Base-by-base conservation (phyloP, 2,797 vertebrate genomes). In the Sebastes melanostomus region DNA sequence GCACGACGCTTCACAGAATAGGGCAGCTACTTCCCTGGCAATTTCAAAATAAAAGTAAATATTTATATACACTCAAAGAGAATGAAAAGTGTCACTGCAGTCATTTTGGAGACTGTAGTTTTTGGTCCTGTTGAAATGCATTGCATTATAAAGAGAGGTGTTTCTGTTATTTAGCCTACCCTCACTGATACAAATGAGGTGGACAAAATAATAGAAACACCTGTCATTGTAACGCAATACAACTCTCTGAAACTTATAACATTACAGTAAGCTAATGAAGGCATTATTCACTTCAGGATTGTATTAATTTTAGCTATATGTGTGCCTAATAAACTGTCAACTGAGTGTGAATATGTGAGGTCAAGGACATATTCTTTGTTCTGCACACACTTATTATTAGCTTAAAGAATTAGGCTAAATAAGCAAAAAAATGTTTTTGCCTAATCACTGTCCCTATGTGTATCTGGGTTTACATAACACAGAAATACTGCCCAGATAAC, bases 21-120 rank as follows among this genome's bases (percentile, higher is more conserved):
- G 12, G 27, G 8, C 10, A 46, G 14, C 16, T 66, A 58, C 38
- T 77, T 90, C 82, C 86, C 24, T 27, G 3, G 3, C 13, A 4
- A 5, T 80, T 86, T 86, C 88, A 87, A 83, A 32, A 81, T 90
- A 90, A 89, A 82, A 46, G 10, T 6, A 12, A 8, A 24, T 11
- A 9, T 42, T 68, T 6, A 38, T 25, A 29, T 12, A 8, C 1
- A 22, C 59, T 61, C 22, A 32, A 27, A 52, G n/a, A 38, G 8
- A 25, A n/a, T 7, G n/a, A 38, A 32, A 66, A 30, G 11, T 34
- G 7, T 46, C 5, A 14, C 34, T 36, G 6, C 20, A 25, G 10
- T 38, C 5, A 34, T 27, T 63, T 38, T 66, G 4, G 27, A 32
- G 8, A 20, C n/a, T 67, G n/a, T 24, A 52, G 12, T 18, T 27